A percentile compares a stretch with the other conserved stretches of the same genome.
phyloP scores from a whole-genome alignment of 2,797 vertebrate species.

The Tadarida brasiliensis region DNA sequence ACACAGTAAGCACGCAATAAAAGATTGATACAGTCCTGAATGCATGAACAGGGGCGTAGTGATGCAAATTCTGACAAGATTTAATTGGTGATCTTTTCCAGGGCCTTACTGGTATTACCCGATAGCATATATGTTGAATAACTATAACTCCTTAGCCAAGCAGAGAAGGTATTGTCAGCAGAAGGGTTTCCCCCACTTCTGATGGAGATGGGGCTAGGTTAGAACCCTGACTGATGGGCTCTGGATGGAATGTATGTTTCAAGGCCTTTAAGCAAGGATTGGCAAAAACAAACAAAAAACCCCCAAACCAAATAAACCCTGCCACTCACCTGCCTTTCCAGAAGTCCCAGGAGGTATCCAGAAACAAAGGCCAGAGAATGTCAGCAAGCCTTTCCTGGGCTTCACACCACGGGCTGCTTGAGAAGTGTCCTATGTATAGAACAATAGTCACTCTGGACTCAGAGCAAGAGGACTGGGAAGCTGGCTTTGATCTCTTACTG shows the following conservation, averaged over 20 bases:
- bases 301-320: neutral
- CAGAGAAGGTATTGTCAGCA: neutral
- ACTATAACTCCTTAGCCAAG: neutral
- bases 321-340: neutral
- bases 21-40: neutral
- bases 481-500: neutral
- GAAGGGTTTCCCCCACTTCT: neutral
- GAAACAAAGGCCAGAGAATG: neutral
- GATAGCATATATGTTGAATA: neutral
- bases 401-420: neutral
- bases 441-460: neutral
- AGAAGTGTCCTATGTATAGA: neutral
- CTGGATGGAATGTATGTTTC: neutral
- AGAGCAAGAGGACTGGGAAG: neutral
- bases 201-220: neutral
- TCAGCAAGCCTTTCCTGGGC: neutral
- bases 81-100: neutral
- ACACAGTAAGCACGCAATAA: neutral
- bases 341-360: neutral
- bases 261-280: neutral
- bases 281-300: neutral
- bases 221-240: neutral
- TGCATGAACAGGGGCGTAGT: neutral
- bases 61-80: neutral
- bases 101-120: neutral